A percentile compares a stretch with the other conserved stretches of the same genome.
Conservation (phyloP, 64 coral and sea anemone genomes). For the Pocillopora verrucosa region DNA sequence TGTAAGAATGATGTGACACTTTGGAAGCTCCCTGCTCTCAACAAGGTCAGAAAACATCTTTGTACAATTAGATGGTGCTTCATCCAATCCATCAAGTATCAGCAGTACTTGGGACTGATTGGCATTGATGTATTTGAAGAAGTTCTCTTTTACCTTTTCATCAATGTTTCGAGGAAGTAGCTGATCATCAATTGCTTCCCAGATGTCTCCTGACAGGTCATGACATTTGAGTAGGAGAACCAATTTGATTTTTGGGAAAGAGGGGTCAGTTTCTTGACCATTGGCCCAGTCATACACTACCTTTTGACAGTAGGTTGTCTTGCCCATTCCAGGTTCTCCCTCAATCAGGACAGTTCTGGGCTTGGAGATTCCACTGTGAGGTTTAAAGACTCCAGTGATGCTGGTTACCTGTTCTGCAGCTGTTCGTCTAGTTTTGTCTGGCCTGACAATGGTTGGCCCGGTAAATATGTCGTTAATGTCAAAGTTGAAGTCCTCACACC, state of each 20-base stretch:
- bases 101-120: slow-evolving; percentile 37
- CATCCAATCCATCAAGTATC: slow-evolving; percentile 44
- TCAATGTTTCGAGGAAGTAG: slow-evolving; percentile 46
- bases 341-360: slow-evolving; percentile 24
- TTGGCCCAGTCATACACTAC: slow-evolving; percentile 38
- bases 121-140: slow-evolving; percentile 15
- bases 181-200: slow-evolving; percentile 43
- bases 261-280: background rate
- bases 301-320: slow-evolving; percentile 39
- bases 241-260: slow-evolving; percentile 33
- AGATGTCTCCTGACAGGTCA: slow-evolving; percentile 9
- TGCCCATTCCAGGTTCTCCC: slow-evolving; percentile 28
- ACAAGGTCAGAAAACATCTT: slow-evolving; percentile 14
- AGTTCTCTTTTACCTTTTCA: background rate
- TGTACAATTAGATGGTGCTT: background rate
- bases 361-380: background rate
- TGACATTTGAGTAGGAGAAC: slow-evolving; percentile 24
- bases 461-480: background rate
- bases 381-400: background rate
- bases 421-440: slow-evolving; percentile 4
- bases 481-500: slow-evolving; percentile 36
- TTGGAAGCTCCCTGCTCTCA: background rate
- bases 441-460: background rate
- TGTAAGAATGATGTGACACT: background rate
- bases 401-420: background rate